Percentiles rank a stretch among this genome's conserved stretches.
These are phyloP conservation scores for Nowickia ferox DNA, from an alignment of 2,888 invertebrate genomes.

Conservation along the genomic window DNA sequence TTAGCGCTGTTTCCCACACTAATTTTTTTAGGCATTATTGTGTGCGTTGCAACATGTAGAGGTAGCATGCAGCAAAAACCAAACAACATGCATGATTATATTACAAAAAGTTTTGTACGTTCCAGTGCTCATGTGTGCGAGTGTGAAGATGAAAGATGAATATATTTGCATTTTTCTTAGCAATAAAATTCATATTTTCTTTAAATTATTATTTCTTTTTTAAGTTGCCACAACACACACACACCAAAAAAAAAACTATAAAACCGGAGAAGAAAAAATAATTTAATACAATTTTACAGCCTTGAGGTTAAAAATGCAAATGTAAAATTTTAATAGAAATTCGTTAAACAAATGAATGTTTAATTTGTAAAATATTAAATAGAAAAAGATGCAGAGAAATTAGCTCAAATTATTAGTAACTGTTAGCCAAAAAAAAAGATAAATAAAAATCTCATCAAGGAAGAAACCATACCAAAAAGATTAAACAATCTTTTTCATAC, in stretches of 20 bases:
- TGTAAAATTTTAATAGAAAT: conserved; percentile 65
- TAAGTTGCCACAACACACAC: not conserved
- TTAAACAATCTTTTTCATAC: not conserved
- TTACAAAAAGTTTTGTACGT: conserved; percentile 37
- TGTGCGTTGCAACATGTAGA: conserved; percentile 66
- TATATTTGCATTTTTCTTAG: conserved; percentile 59
- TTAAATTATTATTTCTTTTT: not conserved
- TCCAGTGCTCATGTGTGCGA: not conserved
- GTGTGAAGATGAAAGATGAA: conserved; percentile 1
- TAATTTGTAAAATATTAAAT: conserved; percentile 6
- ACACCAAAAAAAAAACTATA: conserved; percentile 9
- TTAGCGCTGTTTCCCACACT: conserved; percentile 64
- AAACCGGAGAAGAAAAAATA: conserved; percentile 3
- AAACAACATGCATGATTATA: conserved; percentile 51
- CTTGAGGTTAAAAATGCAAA: conserved; percentile 49
- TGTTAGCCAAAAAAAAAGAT: not conserved
- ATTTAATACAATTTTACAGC: conserved; percentile 52
- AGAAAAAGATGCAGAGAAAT: conserved; percentile 14
- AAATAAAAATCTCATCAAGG: not conserved
- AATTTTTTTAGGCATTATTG: conserved; percentile 64
- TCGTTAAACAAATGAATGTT: conserved; percentile 47
- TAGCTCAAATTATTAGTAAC: conserved; percentile 4
- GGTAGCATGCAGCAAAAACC: conserved; percentile 34
- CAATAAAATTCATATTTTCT: conserved; percentile 68
- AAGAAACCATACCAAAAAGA: not conserved